Percentiles rank a stretch among this genome's conserved stretches.
These are phyloP conservation scores for Melanostoma scalare DNA, from an alignment of 2,888 invertebrate species.

Conservation along the genomic window DNA sequence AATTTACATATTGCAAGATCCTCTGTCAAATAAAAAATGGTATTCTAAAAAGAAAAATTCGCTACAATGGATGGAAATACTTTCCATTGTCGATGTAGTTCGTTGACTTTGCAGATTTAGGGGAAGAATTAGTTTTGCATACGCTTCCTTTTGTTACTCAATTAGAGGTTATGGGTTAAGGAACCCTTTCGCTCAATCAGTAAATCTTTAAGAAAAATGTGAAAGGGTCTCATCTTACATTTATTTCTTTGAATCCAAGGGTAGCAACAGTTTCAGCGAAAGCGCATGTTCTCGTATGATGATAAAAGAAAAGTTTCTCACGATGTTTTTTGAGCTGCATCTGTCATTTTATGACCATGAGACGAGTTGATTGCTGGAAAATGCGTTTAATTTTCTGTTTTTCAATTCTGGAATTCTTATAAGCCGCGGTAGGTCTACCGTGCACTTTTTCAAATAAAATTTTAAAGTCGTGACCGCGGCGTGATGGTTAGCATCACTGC, in stretches of 20 bases:
- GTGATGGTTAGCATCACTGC: no score
- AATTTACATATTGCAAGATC: constrained; percentile 68
- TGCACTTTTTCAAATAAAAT: no score
- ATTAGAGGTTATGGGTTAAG: constrained; percentile 60
- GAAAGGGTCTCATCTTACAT: constrained; percentile 12
- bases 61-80: constrained; percentile 49
- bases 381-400: no score
- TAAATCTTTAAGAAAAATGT: constrained; percentile 36
- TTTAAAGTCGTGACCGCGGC: no score
- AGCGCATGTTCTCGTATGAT: background rate
- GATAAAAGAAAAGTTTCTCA: constrained; percentile 12
- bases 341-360: background rate
- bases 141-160: constrained; percentile 65
- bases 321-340: background rate
- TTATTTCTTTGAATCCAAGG: background rate
- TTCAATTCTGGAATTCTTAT: no score
- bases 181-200: constrained; percentile 35
- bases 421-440: no score
- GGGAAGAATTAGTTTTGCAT: constrained; percentile 52
- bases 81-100: constrained; percentile 35
- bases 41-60: constrained; percentile 29
- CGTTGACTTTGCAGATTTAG: constrained; percentile 31
- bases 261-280: background rate
- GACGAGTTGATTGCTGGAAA: no score
- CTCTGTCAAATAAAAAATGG: constrained; percentile 21